These are phyloP conservation scores for Portunus trituberculatus DNA, from an alignment of 1,140 invertebrate species.

Conservation along the genomic window DNA sequence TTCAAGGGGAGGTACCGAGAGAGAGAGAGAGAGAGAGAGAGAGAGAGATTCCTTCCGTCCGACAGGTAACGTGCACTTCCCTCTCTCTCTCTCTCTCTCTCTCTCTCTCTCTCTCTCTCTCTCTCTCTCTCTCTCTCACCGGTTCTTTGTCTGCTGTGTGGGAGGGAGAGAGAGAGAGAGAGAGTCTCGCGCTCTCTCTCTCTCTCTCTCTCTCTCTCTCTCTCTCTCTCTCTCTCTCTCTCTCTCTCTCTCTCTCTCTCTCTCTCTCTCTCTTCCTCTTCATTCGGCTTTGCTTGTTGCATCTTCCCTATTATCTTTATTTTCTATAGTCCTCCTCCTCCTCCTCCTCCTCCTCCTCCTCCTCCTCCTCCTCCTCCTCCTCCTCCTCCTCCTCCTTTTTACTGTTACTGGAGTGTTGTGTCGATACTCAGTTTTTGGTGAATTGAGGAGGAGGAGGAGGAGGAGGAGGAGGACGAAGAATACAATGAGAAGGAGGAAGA, in stretches of 20 bases:
- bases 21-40: slow-evolving; percentile 49
- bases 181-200: neutral
- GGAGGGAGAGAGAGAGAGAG: slow-evolving; percentile 33
- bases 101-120: no score
- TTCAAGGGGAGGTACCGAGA: neutral
- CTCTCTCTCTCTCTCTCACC: neutral
- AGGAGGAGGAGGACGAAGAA: neutral
- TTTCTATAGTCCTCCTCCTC: neutral
- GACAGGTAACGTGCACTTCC: neutral
- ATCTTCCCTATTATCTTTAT: neutral
- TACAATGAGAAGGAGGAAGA: no score
- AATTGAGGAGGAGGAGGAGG: neutral
- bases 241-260: slow-evolving; percentile 32
- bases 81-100: no score
- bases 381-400: slow-evolving; percentile 17
- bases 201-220: slow-evolving; percentile 31
- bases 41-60: neutral
- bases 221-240: slow-evolving; percentile 47
- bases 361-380: neutral
- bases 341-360: neutral
- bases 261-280: neutral
- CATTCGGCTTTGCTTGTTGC: neutral
- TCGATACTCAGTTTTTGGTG: neutral
- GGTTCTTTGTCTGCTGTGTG: slow-evolving; percentile 10
- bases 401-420: neutral